A percentile compares a stretch with the other conserved stretches of the same genome.
phyloP scores from a whole-genome alignment of 2,113 vertebrate genomes.

The Promerops cafer region DNA sequence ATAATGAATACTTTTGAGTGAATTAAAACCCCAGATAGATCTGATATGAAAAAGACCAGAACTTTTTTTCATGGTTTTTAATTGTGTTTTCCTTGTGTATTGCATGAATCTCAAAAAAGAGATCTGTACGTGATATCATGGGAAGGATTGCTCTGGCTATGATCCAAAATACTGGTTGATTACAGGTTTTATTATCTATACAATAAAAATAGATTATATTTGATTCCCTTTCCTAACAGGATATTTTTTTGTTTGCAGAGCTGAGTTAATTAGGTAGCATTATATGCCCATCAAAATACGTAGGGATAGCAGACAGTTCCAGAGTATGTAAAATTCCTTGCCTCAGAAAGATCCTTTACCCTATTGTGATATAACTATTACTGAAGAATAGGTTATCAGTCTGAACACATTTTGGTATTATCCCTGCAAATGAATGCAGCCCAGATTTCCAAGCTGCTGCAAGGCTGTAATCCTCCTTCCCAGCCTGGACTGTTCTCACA shows the following conservation, averaged over 20 bases:
- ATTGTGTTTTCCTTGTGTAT: neutral
- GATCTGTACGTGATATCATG: neutral
- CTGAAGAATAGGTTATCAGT: neutral
- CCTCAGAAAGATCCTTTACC: neutral
- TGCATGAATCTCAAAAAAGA: neutral
- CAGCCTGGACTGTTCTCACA: neutral
- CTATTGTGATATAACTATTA: neutral
- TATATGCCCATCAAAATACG: neutral
- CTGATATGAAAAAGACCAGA: neutral
- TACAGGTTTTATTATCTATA: neutral
- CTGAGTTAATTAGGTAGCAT: neutral
- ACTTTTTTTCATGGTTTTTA: neutral
- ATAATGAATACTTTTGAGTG: neutral
- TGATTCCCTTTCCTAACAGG: neutral
- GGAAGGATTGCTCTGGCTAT: neutral
- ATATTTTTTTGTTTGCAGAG: neutral
- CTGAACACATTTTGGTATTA: neutral
- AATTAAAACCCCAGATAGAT: neutral
- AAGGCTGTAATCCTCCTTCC: neutral
- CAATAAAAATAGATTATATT: neutral
- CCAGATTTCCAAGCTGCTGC: neutral
- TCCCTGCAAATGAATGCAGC: neutral
- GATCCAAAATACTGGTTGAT: neutral
- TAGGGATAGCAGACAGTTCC: neutral
- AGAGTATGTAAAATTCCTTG: neutral